phyloP scores from a whole-genome alignment of 2,888 invertebrate genomes.

The Seira musarum region DNA sequence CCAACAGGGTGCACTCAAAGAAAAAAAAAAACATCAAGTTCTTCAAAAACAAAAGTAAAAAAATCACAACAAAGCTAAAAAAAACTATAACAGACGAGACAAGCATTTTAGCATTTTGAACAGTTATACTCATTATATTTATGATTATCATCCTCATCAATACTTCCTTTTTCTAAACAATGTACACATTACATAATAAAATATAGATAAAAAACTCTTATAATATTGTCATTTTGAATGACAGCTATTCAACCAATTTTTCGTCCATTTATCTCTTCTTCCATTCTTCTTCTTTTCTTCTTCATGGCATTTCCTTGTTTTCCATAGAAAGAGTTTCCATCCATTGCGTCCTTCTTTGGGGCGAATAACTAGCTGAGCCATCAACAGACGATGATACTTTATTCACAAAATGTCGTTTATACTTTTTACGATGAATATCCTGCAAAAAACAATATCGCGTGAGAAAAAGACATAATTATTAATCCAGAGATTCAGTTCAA shows the following conservation, averaged over 20 bases:
- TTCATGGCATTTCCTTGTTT: slow-evolving; percentile 24
- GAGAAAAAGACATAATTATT: slow-evolving; percentile 17
- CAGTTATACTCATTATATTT: slow-evolving; percentile 3
- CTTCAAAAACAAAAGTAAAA: no score
- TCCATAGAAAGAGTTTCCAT: slow-evolving; percentile 4
- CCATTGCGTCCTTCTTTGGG: not conserved
- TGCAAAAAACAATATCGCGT: slow-evolving; percentile 45
- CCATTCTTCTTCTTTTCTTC: slow-evolving; percentile 28
- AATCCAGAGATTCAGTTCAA: no score
- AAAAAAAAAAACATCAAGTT: no score
- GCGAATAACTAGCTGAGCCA: no score
- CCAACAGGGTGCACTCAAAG: no score
- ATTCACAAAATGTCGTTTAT: no score
- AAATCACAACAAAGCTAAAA: no score
- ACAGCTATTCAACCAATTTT: slow-evolving; percentile 46
- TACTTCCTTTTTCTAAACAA: no score
- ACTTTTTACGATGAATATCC: slow-evolving; percentile 58
- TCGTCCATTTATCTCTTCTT: slow-evolving; percentile 26
- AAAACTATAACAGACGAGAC: no score
- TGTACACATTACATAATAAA: slow-evolving; percentile 22
- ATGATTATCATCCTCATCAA: no score
- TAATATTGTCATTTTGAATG: slow-evolving; percentile 35
- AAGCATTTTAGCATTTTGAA: no score
- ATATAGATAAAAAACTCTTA: slow-evolving; percentile 24
- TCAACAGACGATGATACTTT: no score